Evolutionary conservation across 1,140 invertebrate genomes (phyloP).

Genomic region (Orchestia grillus): DNA sequence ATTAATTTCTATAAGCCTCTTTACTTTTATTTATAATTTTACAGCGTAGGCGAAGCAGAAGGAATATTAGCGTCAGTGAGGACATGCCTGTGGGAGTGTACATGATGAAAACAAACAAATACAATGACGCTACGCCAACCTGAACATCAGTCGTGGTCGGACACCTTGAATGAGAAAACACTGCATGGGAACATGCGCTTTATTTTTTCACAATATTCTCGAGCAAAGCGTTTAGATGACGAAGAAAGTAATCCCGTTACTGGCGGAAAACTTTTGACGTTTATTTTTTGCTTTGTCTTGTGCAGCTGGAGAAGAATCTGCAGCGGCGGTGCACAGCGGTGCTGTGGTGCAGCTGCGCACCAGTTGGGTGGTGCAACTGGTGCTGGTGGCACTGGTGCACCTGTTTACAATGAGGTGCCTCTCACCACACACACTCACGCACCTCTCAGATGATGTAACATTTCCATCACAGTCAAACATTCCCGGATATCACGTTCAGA

Average conservation of each 20-base stretch:
- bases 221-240: background rate
- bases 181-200: background rate
- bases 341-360: background rate
- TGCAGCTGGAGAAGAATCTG: background rate
- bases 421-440: background rate
- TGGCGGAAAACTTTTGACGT: background rate
- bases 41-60: no score
- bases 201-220: background rate
- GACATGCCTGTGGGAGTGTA: no score
- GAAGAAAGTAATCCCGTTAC: background rate
- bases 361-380: background rate
- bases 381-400: background rate
- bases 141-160: no score
- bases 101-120: no score
- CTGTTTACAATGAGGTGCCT: background rate
- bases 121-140: no score
- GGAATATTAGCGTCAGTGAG: no score
- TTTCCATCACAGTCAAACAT: background rate
- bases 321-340: background rate
- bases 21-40: no score
- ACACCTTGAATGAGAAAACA: background rate
- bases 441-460: background rate
- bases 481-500: background rate
- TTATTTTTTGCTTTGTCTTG: background rate
- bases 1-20: no score